These are phyloP conservation scores for Alentia gelatinosa DNA, from an alignment of 2,888 invertebrate genomes.

Conservation along the genomic window DNA sequence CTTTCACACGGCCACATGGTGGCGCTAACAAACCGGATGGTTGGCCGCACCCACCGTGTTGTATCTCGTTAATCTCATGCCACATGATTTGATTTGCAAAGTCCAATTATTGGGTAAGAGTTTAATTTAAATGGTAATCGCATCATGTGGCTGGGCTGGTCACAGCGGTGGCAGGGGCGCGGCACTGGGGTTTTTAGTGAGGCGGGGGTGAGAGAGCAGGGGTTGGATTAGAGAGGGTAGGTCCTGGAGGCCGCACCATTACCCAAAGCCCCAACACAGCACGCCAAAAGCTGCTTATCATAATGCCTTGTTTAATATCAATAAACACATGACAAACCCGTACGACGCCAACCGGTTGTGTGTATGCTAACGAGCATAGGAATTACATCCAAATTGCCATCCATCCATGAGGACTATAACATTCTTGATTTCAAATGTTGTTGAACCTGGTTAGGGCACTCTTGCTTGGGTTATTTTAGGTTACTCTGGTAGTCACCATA, in stretches of 20 bases:
- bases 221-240: neutral
- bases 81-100: constrained; percentile 54
- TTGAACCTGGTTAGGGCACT: too few species aligned
- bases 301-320: constrained; percentile 33
- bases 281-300: neutral
- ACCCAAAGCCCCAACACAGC: neutral
- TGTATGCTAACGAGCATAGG: too few species aligned
- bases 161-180: neutral
- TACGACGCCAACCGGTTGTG: too few species aligned
- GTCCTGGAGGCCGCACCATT: neutral
- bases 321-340: neutral
- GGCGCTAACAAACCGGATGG: constrained; percentile 52
- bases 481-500: too few species aligned
- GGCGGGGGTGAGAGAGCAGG: neutral
- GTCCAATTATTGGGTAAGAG: constrained; percentile 54
- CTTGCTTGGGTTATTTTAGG: too few species aligned
- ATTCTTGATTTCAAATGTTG: too few species aligned
- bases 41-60: neutral
- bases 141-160: constrained; percentile 30
- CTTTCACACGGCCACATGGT: constrained; percentile 37
- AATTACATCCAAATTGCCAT: too few species aligned
- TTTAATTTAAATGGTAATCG: constrained; percentile 53
- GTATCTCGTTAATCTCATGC: constrained; percentile 49
- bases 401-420: too few species aligned
- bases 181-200: neutral